These are phyloP conservation scores for Plotosus lineatus DNA, from an alignment of 2,113 vertebrate genomes.

Conservation along the genomic window DNA sequence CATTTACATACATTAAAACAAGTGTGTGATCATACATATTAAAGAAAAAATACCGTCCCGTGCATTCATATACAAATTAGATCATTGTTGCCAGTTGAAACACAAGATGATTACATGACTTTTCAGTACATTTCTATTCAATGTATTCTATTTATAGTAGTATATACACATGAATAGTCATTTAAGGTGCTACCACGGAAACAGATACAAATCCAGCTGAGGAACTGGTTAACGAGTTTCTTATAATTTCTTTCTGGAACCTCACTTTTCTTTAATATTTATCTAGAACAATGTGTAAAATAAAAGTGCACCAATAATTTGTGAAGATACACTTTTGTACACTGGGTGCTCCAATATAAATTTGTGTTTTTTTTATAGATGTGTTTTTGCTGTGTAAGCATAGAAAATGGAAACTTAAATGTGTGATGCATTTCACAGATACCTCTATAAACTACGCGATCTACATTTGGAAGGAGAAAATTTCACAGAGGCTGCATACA, in stretches of 20 bases:
- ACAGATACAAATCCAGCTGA: neutral
- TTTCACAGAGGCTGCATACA: conserved; percentile 94
- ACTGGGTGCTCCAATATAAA: neutral
- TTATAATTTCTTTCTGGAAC: neutral
- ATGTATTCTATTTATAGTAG: too few relatives aligned
- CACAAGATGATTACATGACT: too few relatives aligned
- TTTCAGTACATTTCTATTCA: too few relatives aligned
- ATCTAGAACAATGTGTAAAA: neutral
- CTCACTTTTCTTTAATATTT: neutral
- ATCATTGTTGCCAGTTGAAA: too few relatives aligned
- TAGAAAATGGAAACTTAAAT: neutral
- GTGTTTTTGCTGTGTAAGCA: neutral
- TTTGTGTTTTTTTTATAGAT: neutral
- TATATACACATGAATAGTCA: too few relatives aligned
- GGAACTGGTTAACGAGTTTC: neutral
- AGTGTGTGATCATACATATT: too few relatives aligned
- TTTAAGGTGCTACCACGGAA: neutral
- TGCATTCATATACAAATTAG: too few relatives aligned
- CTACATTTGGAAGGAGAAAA: conserved; percentile 96
- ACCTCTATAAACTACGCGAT: conserved; percentile 93
- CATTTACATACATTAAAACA: too few relatives aligned
- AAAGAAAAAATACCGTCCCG: too few relatives aligned
- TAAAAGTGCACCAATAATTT: neutral
- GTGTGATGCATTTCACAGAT: conserved; percentile 70
- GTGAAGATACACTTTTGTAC: neutral